Conservation (phyloP, 2,888 invertebrate species). For the Panzeria rudis region DNA sequence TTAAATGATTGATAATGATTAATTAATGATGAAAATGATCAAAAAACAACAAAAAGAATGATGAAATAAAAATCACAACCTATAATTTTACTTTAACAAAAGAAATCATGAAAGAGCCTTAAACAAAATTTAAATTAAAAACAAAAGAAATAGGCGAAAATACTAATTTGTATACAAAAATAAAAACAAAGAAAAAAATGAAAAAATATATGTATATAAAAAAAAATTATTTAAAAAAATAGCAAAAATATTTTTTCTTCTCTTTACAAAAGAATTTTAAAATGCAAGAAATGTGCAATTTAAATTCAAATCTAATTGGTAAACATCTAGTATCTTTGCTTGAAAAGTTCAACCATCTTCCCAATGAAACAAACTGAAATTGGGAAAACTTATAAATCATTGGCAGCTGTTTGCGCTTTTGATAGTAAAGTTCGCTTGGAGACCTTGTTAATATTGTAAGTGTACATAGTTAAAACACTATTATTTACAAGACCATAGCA, state of each 20-base stretch:
- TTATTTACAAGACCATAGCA: no score
- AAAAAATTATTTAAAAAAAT: constrained; percentile 67
- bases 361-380: no score
- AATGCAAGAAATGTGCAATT: neutral
- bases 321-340: no score
- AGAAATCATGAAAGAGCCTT: constrained; percentile 62
- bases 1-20: constrained; percentile 66
- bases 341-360: no score
- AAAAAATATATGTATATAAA: constrained; percentile 60
- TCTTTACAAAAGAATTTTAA: neutral
- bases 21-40: constrained; percentile 60
- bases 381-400: no score
- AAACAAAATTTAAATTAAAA: constrained; percentile 39
- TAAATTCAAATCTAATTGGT: no score
- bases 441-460: no score
- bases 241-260: constrained; percentile 32
- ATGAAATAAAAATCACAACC: constrained; percentile 61
- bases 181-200: constrained; percentile 48
- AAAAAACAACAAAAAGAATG: constrained; percentile 40
- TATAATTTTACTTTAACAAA: constrained; percentile 65
- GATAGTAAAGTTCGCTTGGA: no score
- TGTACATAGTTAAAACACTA: no score
- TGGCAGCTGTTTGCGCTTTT: no score
- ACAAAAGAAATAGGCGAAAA: constrained; percentile 55
- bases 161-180: constrained; percentile 70